Conservation (phyloP, 2,888 invertebrate genomes). For the Apodemia mormo region DNA sequence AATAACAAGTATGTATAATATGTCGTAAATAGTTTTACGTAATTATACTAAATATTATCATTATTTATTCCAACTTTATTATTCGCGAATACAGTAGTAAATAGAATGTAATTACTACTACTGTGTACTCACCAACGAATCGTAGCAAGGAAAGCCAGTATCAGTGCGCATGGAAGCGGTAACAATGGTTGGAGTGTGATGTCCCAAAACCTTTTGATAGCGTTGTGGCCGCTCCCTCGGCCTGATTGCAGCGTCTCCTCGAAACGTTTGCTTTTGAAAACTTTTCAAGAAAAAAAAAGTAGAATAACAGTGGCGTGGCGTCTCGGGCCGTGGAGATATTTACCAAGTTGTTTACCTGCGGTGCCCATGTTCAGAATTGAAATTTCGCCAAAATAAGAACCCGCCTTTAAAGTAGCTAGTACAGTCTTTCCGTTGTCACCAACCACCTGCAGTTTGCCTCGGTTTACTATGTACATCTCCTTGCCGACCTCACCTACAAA, state of each 20-base stretch:
- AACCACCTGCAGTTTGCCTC: slow-evolving; percentile 96
- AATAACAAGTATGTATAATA: no score
- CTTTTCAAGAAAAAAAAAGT: slow-evolving; percentile 69
- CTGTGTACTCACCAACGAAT: slow-evolving; percentile 3
- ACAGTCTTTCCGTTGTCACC: slow-evolving; percentile 97
- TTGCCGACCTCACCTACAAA: slow-evolving; percentile 97
- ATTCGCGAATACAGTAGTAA: neutral
- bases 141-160: neutral
- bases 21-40: no score
- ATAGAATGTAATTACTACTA: neutral
- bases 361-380: slow-evolving; percentile 99
- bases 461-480: slow-evolving; percentile 99
- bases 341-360: slow-evolving; percentile 98
- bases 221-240: slow-evolving; percentile 78
- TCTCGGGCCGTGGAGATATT: slow-evolving; percentile 87
- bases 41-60: neutral
- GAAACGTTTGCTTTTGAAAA: slow-evolving; percentile 69
- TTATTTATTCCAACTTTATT: neutral
- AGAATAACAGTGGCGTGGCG: slow-evolving; percentile 79
- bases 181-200: slow-evolving; percentile 56
- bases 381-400: slow-evolving; percentile 99
- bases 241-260: slow-evolving; percentile 81
- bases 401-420: slow-evolving; percentile 97
- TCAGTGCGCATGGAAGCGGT: slow-evolving; percentile 45
- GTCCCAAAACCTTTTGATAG: slow-evolving; percentile 77